phyloP scores from a whole-genome alignment of 2,888 invertebrate genomes.

The Chorisops tibialis region DNA sequence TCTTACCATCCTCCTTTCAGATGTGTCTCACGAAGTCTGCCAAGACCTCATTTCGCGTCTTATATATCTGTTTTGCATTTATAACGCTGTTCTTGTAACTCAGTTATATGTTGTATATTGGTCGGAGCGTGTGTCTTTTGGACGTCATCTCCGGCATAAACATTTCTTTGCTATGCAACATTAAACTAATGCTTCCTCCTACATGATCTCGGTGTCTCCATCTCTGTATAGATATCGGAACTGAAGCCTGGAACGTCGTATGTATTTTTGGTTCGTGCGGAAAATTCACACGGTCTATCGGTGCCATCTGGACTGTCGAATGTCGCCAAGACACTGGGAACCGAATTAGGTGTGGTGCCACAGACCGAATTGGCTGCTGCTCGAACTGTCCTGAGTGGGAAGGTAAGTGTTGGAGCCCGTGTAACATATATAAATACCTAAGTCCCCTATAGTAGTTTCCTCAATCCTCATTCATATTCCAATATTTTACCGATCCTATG shows the following conservation, averaged over 20 bases:
- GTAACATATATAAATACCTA: neutral
- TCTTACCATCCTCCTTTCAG: neutral
- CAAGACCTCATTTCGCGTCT: no score
- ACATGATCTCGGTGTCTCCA: neutral
- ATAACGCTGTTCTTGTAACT: no score
- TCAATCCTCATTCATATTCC: conserved; percentile 22
- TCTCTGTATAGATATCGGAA: conserved; percentile 55
- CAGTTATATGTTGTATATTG: no score
- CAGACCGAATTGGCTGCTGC: conserved; percentile 51
- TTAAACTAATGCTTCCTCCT: no score
- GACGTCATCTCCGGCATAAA: no score
- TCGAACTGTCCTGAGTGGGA: conserved; percentile 48
- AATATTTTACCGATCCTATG: neutral
- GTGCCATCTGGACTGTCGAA: conserved; percentile 75
- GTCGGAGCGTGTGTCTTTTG: no score
- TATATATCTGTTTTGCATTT: no score
- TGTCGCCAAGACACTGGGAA: conserved; percentile 61
- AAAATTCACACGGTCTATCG: conserved; percentile 81
- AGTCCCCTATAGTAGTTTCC: conserved; percentile 4
- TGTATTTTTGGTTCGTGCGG: conserved; percentile 80
- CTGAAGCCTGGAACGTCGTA: conserved; percentile 78
- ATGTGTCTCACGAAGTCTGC: no score
- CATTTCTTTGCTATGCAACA: no score
- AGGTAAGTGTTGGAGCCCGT: conserved; percentile 42
- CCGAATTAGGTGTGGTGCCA: conserved; percentile 48